phyloP scores from a whole-genome alignment of 92 coral and sea anemone species.

The Isaurus tuberculatus region DNA sequence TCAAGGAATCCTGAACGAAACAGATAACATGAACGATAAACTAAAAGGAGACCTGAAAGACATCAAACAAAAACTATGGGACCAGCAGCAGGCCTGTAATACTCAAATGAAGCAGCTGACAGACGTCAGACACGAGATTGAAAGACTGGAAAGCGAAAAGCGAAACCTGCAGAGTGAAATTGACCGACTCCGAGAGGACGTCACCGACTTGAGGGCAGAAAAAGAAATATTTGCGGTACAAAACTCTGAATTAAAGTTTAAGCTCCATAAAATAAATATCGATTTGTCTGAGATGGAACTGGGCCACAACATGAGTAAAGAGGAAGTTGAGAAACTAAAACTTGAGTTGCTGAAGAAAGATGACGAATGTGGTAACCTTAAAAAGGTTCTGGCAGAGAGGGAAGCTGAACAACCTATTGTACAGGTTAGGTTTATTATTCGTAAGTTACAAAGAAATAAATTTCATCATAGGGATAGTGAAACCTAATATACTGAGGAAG shows the following conservation, averaged over 20 bases:
- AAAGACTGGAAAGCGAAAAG: constrained; percentile 73
- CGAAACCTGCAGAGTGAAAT: constrained; percentile 74
- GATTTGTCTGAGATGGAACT: constrained; percentile 62
- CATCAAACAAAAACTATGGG: constrained; percentile 74
- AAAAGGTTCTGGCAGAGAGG: constrained; percentile 59
- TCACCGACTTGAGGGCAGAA: constrained; percentile 67
- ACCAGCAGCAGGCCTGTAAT: constrained; percentile 68
- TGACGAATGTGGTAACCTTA: constrained; percentile 66
- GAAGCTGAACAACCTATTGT: constrained; percentile 50
- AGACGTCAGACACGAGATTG: constrained; percentile 66
- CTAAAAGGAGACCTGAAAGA: constrained; percentile 74
- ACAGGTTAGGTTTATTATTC: not conserved
- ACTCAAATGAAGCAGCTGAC: constrained; percentile 63
- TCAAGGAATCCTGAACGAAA: constrained; percentile 67
- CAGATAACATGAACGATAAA: constrained; percentile 81
- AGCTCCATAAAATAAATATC: constrained; percentile 65
- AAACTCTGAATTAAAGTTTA: constrained; percentile 77
- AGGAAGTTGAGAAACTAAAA: constrained; percentile 76
- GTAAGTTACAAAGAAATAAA: not conserved
- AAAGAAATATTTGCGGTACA: constrained; percentile 69
- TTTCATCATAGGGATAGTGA: not conserved
- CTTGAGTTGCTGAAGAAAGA: constrained; percentile 62
- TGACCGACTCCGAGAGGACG: constrained; percentile 73
- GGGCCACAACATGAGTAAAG: constrained; percentile 68
- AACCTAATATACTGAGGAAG: not conserved